Evolutionary conservation across 2,113 vertebrate genomes (phyloP), one percentile per base, ranked within the genome.

Genomic region (Mystacornis crossleyi): DNA sequence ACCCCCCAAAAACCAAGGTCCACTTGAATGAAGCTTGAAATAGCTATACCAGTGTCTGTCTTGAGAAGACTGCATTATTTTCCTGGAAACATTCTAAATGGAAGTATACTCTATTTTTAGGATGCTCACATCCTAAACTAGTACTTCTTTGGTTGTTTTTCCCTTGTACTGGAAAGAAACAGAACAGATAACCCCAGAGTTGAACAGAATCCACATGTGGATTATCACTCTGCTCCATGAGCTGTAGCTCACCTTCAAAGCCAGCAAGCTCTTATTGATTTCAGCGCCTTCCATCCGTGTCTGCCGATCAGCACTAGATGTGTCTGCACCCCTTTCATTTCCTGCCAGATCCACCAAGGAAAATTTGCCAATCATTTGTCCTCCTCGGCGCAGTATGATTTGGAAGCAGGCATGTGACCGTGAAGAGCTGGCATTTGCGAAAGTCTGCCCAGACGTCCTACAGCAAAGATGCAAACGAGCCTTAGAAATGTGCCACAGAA

Each of bases 321-420:
- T 99, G 43, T 99, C 99, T 1, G 98, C 99, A 18, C 99, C 99
- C 42, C 99, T 98, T 96, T 99, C 99, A 2, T 99, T 99, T 57
- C 99, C 99, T n/a, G 99, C 99, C 96, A 99, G 97, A 95, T 99
- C 99, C 38, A 99, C 98, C 96, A 99, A 95, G 23, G 99, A 99
- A 95, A 99, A 99, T 86, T 99, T 99, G 90, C 99, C 99, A 43
- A 99, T 85, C 47, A 99, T 93, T 40, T 98, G 98, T 81, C 98
- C 96, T 60, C 97, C 98, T 84, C 93, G 90, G 43, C 99, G 98
- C 25, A 99, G 98, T 87, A 99, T 94, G 87, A 99, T 99, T 97
- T 99, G 99, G 91, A 99, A 99, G 94, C 99, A 97, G 81, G 99
- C 99, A 0, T 99, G 99, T 65, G 99, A 99, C 43, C 99, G 99